Evolutionary conservation across 2,113 vertebrate genomes (phyloP), one percentile per base, ranked within the genome.

Genomic region (Crotalus tigris): DNA sequence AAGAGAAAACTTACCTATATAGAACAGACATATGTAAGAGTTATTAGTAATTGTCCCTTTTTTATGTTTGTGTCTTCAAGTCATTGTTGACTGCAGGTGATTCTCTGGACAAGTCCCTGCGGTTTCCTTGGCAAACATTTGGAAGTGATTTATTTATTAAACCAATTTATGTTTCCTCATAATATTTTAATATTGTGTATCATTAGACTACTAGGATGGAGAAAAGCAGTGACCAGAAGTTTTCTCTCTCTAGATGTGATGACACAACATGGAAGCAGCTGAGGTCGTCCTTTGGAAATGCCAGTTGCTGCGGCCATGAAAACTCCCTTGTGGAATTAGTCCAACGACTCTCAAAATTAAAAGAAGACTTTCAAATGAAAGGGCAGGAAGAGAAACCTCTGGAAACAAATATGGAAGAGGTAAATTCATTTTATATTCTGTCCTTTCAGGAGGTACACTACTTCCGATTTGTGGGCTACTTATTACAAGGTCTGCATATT

Each of bases 351-450:
- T 94, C 96, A 26, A 95, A 94, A 93, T 95, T 98, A 53, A 97
- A 97, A 0, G 97, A 98, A 90, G 97, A 99, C 94, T 98, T 98
- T 94, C 97, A 98, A 94, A 95, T 97, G 89, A 97, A 96, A 93
- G 97, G 98, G 91, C 97, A 96, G 15, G 92, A 96, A 23, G 94
- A 86, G 87, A 96, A 95, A 59, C 94, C 94, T 39, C 94, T 95
- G 29, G 97, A 98, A 95, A 93, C 95, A 0, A 94, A 97, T 44
- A 94, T 95, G 94, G 98, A 98, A 94, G 98, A 99, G 99, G 98
- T 99, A 98, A 96, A 19, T 90, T 33, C n/a, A 12, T 85, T 44
- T 49, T 59, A 46, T 39, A 23, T 26, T 53, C 23, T 93, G 21
- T 46, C 44, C 39, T 49, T 51, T 46, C 46, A 17, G 88, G 44